A percentile compares a stretch with the other conserved stretches of the same genome.
Evolutionary conservation across 1,140 invertebrate genomes (phyloP).

Genomic region (Zelostemma sp.): DNA sequence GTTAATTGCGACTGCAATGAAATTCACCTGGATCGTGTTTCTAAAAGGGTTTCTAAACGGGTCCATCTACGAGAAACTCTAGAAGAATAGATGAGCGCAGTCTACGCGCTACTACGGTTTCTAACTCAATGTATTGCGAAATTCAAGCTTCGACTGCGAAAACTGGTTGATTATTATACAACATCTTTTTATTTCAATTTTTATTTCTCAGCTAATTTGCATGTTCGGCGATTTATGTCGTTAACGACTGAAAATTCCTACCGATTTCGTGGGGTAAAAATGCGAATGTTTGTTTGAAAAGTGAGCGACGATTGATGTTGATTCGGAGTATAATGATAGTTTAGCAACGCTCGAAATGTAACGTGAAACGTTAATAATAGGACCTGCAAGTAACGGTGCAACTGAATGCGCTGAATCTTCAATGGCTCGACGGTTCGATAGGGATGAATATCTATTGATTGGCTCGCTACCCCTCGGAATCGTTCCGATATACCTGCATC

Average conservation of each 20-base stretch:
- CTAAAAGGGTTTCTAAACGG: slow-evolving; percentile 18
- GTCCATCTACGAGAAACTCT: slow-evolving; percentile 30
- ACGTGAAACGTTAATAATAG: slow-evolving; percentile 47
- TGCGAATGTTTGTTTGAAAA: background rate
- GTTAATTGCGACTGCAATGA: slow-evolving; percentile 39
- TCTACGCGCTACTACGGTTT: background rate
- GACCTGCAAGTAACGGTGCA: slow-evolving; percentile 60
- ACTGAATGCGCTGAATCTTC: slow-evolving; percentile 63
- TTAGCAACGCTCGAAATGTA: slow-evolving; percentile 13
- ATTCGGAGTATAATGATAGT: slow-evolving; percentile 17
- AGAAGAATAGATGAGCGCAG: slow-evolving; percentile 3
- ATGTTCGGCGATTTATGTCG: no score
- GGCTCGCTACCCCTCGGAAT: slow-evolving; percentile 55
- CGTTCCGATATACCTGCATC: slow-evolving; percentile 58
- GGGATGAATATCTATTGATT: slow-evolving; percentile 70
- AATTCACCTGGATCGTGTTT: slow-evolving; percentile 40
- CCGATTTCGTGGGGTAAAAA: no score
- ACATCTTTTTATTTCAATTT: no score
- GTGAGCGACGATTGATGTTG: background rate
- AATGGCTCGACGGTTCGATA: slow-evolving; percentile 53
- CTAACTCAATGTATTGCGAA: background rate
- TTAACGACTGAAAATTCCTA: no score
- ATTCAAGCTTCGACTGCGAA: background rate
- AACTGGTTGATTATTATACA: no score
- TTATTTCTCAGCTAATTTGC: no score